These are phyloP conservation scores for Eospalax fontanierii DNA, from an alignment of 2,797 vertebrate species.

Conservation along the genomic window DNA sequence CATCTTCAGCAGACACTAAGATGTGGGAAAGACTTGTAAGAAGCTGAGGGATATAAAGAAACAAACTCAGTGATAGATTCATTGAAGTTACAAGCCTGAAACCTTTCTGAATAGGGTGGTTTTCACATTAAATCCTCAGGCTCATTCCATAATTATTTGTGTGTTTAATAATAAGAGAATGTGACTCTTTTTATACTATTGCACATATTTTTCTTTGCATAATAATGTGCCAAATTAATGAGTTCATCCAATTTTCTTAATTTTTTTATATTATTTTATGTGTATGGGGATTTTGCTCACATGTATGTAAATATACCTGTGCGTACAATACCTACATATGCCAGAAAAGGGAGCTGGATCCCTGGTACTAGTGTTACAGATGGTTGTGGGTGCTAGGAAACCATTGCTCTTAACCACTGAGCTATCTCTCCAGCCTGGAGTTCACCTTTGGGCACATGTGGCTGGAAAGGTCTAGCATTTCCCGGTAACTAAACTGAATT, in stretches of 20 bases:
- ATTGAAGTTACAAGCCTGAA: conserved; percentile 95
- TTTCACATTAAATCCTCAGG: conserved; percentile 88
- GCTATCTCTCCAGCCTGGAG: neutral
- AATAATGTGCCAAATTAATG: conserved; percentile 86
- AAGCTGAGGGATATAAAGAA: conserved; percentile 95
- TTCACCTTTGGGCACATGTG: conserved; percentile 19
- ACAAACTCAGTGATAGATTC: conserved; percentile 94
- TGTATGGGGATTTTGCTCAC: too few relatives aligned
- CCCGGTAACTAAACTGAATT: conserved; percentile 8
- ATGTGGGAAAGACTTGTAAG: conserved; percentile 94
- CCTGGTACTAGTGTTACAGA: too few relatives aligned
- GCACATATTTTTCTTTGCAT: conserved; percentile 81
- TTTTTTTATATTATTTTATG: too few relatives aligned
- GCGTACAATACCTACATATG: too few relatives aligned
- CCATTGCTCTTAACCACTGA: too few relatives aligned
- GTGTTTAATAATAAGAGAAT: conserved; percentile 77
- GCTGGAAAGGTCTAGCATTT: neutral
- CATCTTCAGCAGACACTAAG: neutral
- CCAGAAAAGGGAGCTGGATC: too few relatives aligned
- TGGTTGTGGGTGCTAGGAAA: too few relatives aligned
- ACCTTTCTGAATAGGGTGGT: conserved; percentile 82
- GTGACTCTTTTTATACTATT: conserved; percentile 84
- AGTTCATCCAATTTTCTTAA: conserved; percentile 72
- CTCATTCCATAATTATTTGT: conserved; percentile 91
- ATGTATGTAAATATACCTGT: too few relatives aligned